Conservation (phyloP, 2,797 vertebrate genomes). For the Cirrhinus molitorella region DNA sequence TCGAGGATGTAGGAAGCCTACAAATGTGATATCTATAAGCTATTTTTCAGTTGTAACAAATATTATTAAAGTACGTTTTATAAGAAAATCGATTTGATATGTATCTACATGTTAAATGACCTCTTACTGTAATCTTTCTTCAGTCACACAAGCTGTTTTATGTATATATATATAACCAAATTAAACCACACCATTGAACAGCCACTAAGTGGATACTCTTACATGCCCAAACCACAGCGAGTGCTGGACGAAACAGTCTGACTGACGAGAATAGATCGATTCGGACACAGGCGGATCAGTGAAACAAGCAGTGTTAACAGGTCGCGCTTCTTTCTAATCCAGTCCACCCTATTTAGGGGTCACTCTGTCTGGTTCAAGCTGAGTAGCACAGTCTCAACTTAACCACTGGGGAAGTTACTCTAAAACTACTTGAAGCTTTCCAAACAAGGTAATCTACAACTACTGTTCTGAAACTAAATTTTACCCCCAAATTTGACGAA, state of each 20-base stretch:
- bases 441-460: neutral
- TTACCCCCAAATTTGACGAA: too few species aligned
- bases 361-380: neutral
- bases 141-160: neutral
- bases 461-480: neutral
- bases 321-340: conserved; percentile 3
- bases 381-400: neutral
- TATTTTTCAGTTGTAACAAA: too few species aligned
- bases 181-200: conserved; percentile 9
- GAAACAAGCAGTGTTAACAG: neutral
- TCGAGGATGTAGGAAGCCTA: too few species aligned
- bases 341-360: neutral
- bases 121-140: neutral
- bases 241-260: neutral
- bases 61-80: too few species aligned
- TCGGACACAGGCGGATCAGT: conserved; percentile 3
- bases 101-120: neutral
- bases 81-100: too few species aligned
- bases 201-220: conserved; percentile 18
- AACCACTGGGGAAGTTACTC: neutral
- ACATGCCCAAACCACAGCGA: conserved; percentile 5
- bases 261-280: conserved; percentile 12
- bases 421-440: neutral
- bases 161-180: neutral
- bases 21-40: too few species aligned